Conservation (phyloP, 2,113 vertebrate species). For the Callithrix jacchus region DNA sequence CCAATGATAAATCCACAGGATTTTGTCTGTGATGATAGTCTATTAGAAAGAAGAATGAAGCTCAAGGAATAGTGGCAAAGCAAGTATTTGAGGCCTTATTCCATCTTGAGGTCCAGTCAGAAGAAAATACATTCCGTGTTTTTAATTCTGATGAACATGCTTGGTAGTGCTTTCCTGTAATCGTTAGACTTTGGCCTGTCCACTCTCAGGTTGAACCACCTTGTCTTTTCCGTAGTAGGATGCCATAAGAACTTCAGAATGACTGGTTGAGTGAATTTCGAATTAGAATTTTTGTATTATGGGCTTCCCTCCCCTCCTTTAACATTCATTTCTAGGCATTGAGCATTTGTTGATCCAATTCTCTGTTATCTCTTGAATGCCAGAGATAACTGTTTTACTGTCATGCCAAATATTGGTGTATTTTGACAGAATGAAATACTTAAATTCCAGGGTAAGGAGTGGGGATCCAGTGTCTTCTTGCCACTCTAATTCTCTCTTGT, state of each 20-base stretch:
- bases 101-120: neutral
- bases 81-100: neutral
- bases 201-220: neutral
- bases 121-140: neutral
- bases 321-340: neutral
- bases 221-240: neutral
- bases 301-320: neutral
- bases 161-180: conserved; percentile 24
- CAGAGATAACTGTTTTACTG: neutral
- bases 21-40: neutral
- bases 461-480: neutral
- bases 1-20: neutral
- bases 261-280: neutral
- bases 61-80: neutral
- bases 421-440: conserved; percentile 40
- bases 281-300: neutral
- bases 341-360: conserved; percentile 21
- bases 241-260: neutral
- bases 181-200: neutral
- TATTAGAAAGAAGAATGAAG: neutral
- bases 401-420: conserved; percentile 2
- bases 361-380: neutral
- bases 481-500: neutral
- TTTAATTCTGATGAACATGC: neutral
- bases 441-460: neutral